Evolutionary conservation across 1,140 invertebrate genomes (phyloP).

Genomic region (Drosophila sproati): DNA sequence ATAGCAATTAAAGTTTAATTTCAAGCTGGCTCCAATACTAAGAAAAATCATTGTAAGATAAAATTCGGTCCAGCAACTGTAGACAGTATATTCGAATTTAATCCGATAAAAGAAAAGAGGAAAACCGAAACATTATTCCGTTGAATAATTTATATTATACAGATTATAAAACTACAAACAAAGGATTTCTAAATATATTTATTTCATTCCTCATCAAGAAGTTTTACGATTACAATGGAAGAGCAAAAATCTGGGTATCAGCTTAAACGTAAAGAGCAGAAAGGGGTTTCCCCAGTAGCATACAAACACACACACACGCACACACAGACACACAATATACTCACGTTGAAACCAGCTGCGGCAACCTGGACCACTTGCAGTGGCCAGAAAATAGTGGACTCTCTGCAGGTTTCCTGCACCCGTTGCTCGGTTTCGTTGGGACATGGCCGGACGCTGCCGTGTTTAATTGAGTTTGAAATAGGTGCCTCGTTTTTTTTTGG

Average conservation of each 20-base stretch:
- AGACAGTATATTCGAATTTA: neutral
- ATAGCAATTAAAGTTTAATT: no score
- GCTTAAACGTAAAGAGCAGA: conserved; percentile 31
- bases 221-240: neutral
- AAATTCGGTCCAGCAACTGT: no score
- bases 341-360: conserved; percentile 20
- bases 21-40: no score
- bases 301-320: no score
- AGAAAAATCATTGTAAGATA: neutral
- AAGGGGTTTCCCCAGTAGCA: conserved; percentile 27
- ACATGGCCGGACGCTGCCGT: conserved; percentile 50
- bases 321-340: neutral
- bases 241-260: conserved; percentile 1
- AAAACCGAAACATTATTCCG: neutral
- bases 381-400: neutral
- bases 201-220: conserved; percentile 4
- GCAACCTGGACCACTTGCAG: conserved; percentile 7
- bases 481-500: conserved; percentile 52
- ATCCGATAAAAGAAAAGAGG: neutral
- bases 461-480: conserved; percentile 83
- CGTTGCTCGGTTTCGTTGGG: conserved; percentile 8
- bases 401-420: neutral
- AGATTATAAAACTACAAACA: neutral
- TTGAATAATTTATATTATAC: neutral
- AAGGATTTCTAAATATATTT: neutral